phyloP scores from a whole-genome alignment of 1,140 invertebrate genomes.

The Trichogramma pretiosum region DNA sequence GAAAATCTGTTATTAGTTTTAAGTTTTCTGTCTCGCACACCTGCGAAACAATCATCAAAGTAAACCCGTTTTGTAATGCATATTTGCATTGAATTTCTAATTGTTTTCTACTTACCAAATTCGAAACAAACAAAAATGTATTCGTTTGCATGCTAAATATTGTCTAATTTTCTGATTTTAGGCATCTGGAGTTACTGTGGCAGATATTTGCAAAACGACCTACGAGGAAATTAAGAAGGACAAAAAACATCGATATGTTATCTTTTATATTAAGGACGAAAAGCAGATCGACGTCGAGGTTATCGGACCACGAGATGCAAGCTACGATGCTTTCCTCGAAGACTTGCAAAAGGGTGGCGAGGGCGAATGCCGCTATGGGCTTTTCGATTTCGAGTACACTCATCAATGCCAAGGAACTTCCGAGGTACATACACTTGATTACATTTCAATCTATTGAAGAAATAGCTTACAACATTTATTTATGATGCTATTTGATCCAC shows the following conservation, averaged over 20 bases:
- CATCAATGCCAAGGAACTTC: conserved; percentile 90
- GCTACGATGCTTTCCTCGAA: conserved; percentile 83
- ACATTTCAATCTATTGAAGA: not conserved
- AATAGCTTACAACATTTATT: not conserved
- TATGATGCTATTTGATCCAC: conserved; percentile 5
- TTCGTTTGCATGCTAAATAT: too few relatives aligned
- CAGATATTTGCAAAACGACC: conserved; percentile 86
- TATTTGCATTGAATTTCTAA: too few relatives aligned
- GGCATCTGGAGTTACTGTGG: conserved; percentile 93
- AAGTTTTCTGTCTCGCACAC: too few relatives aligned
- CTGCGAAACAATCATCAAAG: too few relatives aligned
- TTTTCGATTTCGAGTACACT: conserved; percentile 92
- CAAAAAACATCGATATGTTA: conserved; percentile 92
- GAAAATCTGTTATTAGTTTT: too few relatives aligned
- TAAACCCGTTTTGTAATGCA: too few relatives aligned
- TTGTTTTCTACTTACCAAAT: too few relatives aligned
- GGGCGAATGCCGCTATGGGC: conserved; percentile 87
- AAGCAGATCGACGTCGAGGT: conserved; percentile 89
- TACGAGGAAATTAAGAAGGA: conserved; percentile 96
- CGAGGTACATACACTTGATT: conserved; percentile 48
- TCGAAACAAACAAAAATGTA: too few relatives aligned
- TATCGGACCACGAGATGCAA: conserved; percentile 74
- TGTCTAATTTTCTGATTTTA: conserved; percentile 43
- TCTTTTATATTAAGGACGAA: conserved; percentile 91
- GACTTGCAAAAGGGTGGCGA: conserved; percentile 82